These are phyloP conservation scores for Chloropsis cyanopogon DNA, from an alignment of 2,113 vertebrate species.

Conservation along the genomic window DNA sequence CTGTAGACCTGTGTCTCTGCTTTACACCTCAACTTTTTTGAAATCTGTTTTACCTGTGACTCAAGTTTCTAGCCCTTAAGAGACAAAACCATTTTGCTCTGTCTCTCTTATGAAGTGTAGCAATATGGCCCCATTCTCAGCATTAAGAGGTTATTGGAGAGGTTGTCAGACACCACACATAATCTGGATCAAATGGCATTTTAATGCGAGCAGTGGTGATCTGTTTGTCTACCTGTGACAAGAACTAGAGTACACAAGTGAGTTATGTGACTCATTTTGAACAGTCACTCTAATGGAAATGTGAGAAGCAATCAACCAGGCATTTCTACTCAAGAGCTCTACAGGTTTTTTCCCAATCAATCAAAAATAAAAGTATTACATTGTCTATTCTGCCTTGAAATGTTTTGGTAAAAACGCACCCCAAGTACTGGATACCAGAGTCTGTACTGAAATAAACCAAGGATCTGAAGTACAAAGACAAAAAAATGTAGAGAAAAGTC, in stretches of 20 bases:
- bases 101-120: not conserved
- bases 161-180: not conserved
- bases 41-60: not conserved
- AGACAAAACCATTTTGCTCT: accelerated
- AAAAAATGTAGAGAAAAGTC: not conserved
- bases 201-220: not conserved
- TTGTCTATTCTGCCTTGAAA: not conserved
- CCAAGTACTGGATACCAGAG: not conserved
- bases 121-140: not conserved
- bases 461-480: not conserved
- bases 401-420: not conserved
- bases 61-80: not conserved
- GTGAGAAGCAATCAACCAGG: not conserved
- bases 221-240: not conserved
- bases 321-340: not conserved
- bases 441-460: not conserved
- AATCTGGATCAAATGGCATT: not conserved
- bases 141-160: not conserved
- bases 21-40: not conserved
- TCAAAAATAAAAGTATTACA: not conserved
- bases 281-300: not conserved
- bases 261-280: not conserved
- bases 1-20: not conserved
- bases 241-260: not conserved
- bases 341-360: not conserved